A percentile compares a stretch with the other conserved stretches of the same genome.
Conservation (phyloP, 2,797 vertebrate species). For the Parotocinclus haroldoi region DNA sequence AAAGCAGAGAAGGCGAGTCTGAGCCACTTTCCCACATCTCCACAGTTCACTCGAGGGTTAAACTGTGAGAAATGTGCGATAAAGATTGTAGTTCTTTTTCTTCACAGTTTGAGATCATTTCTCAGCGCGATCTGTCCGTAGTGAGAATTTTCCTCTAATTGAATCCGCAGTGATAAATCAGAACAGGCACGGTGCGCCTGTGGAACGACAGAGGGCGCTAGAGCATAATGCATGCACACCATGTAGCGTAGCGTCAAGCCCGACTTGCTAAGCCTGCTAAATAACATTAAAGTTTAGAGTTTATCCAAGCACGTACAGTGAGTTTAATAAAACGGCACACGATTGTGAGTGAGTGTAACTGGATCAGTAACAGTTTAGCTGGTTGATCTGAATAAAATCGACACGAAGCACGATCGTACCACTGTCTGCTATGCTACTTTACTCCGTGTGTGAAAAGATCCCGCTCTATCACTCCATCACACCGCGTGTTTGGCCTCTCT, state of each 20-base stretch:
- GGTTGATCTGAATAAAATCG: too few species aligned
- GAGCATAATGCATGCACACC: slow-evolving; percentile 60
- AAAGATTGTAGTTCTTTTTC: slow-evolving; percentile 49
- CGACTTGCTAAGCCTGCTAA: too few species aligned
- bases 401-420: too few species aligned
- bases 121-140: slow-evolving; percentile 52
- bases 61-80: slow-evolving; percentile 51
- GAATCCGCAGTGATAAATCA: slow-evolving; percentile 48
- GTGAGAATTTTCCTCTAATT: slow-evolving; percentile 53
- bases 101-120: slow-evolving; percentile 55
- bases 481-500: too few species aligned
- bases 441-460: too few species aligned
- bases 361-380: too few species aligned
- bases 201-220: slow-evolving; percentile 74
- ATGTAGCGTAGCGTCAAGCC: not conserved
- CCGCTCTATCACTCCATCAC: too few species aligned
- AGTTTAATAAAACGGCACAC: too few species aligned
- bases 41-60: slow-evolving; percentile 48
- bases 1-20: slow-evolving; percentile 5
- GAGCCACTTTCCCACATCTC: slow-evolving; percentile 43
- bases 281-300: too few species aligned
- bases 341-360: too few species aligned
- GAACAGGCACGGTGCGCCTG: slow-evolving; percentile 13
- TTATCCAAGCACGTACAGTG: too few species aligned
- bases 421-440: too few species aligned